phyloP scores from a whole-genome alignment of 2,113 vertebrate species.

The Crotalus tigris region DNA sequence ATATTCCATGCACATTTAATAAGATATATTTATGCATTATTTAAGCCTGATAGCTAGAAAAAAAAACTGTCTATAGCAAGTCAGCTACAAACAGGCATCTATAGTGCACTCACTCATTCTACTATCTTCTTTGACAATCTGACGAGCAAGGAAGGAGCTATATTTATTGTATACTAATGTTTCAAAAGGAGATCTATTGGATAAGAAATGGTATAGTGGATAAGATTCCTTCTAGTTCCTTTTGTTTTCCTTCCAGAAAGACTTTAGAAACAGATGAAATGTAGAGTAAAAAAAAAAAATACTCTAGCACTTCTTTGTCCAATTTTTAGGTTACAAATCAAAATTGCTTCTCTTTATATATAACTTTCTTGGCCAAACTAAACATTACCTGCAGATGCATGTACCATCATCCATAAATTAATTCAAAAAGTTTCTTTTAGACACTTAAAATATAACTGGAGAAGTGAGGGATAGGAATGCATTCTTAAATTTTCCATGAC shows the following conservation, averaged over 20 bases:
- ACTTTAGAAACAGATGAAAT: not conserved
- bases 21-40: constrained; percentile 69
- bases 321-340: not conserved
- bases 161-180: not conserved
- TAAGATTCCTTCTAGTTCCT: not conserved
- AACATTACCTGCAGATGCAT: not conserved
- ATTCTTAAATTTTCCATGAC: not conserved
- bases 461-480: not conserved
- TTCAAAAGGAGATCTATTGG: not conserved
- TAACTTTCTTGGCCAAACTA: not conserved
- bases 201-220: not conserved
- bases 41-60: constrained; percentile 60
- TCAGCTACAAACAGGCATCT: constrained; percentile 12
- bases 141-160: not conserved
- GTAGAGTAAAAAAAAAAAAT: not conserved
- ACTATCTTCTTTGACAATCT: not conserved
- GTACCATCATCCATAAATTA: not conserved
- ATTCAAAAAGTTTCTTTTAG: not conserved
- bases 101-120: not conserved
- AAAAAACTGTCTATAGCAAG: constrained; percentile 20
- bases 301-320: not conserved
- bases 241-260: not conserved
- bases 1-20: constrained; percentile 68
- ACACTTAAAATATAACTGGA: not conserved
- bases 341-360: not conserved